Evolutionary conservation across 2,113 vertebrate genomes (phyloP).

Genomic region (Eonycteris spelaea): DNA sequence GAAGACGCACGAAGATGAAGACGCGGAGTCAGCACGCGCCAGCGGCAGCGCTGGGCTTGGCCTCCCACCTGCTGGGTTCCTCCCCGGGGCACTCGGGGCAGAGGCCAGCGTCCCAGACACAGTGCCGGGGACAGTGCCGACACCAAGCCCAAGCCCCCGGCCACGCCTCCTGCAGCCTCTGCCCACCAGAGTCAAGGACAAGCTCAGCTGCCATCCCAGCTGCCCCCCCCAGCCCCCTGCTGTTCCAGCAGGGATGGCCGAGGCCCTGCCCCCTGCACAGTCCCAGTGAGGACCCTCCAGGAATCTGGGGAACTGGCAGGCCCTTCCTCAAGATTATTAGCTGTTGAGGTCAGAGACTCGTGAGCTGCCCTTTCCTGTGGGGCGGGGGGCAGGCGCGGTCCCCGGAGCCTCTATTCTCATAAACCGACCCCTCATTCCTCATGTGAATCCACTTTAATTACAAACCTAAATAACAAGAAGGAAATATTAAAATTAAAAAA

Average conservation of each 20-base stretch:
- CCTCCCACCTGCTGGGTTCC: neutral
- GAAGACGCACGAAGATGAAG: rapidly evolving
- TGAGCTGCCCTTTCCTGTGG: neutral
- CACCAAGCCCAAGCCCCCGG: rapidly evolving
- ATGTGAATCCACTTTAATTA: neutral
- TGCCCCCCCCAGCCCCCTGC: too few species aligned
- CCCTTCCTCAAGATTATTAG: neutral
- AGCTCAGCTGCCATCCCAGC: neutral
- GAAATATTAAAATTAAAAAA: slow-evolving; percentile 69
- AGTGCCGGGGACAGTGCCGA: rapidly evolving
- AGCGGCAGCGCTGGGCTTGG: neutral
- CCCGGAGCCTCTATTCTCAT: slow-evolving; percentile 31
- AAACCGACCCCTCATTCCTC: neutral
- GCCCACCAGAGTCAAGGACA: rapidly evolving
- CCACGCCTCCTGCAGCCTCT: neutral
- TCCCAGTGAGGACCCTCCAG: neutral
- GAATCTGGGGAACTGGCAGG: neutral
- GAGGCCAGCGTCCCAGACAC: too few species aligned
- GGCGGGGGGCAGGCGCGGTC: neutral
- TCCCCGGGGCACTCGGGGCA: too few species aligned
- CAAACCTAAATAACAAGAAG: slow-evolving; percentile 51
- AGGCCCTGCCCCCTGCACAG: neutral
- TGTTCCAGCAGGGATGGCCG: neutral
- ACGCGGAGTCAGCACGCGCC: slow-evolving; percentile 59
- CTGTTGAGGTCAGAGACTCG: rapidly evolving